Base-by-base conservation (phyloP, 2,888 invertebrate genomes). In the Lycaena phlaeas region DNA sequence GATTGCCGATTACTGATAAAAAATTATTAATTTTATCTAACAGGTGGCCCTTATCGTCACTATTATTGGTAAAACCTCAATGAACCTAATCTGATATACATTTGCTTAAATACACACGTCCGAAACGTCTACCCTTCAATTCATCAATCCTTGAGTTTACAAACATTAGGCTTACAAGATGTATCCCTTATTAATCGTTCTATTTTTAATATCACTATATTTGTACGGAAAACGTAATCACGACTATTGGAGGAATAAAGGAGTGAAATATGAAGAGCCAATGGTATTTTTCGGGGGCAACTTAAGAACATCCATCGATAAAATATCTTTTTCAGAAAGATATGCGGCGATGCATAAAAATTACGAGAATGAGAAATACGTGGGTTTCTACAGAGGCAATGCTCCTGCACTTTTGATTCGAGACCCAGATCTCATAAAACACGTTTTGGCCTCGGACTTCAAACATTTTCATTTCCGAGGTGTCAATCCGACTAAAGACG, bases 201-300 rank as follows among this genome's bases (percentile, higher is more conserved):
- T 36, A 26, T n/a, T 26, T 25, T n/a, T 36, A 5, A 6, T 36
- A 1, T n/a, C 14, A 1, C 38, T 63, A n/a, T 70, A 69, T 46
- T 45, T 54, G n/a, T 71, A 69, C 50, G 54, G 57, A 12, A 68
- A 60, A 6, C 62, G 61, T 36, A 68, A 54, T 12, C 67, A 61
- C 41, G 53, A 51, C 27, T 71, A 71, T 41, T 70, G 69, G 70
- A 42, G 50, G 34, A 51, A 51, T 29, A 59, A 51, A 45, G 66
- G 66, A n/a, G 51, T 71, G 17, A 64, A 61, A 50, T 59, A 70
- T 53, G 68, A 68, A 31, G 58, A 56, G 40, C 68, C 68, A 0
- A 27, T 57, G 4, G 46, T 58, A 1, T 40, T 66, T 14, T 56
- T 71, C 39, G 71, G 71, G 1, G 68, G 51, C 6, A 64, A 64